Conservation (phyloP, 2,888 invertebrate species). For the Crematogaster levior region DNA sequence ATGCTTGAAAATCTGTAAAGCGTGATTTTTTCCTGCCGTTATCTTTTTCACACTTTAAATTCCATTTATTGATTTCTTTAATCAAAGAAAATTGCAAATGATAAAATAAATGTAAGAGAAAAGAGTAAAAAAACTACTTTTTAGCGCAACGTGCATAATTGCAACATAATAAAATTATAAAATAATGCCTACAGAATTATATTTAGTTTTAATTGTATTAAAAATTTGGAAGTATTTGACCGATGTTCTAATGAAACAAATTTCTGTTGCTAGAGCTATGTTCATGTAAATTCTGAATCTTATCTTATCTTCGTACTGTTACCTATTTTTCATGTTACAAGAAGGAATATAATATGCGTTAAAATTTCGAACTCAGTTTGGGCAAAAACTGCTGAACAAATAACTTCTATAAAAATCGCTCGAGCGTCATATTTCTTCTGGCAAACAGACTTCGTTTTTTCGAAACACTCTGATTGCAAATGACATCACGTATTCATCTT, state of each 20-base stretch:
- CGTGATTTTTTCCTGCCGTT: neutral
- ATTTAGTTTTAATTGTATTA: neutral
- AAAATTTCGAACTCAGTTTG: neutral
- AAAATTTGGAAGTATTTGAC: neutral
- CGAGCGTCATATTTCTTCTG: neutral
- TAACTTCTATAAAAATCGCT: neutral
- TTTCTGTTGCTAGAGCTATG: neutral
- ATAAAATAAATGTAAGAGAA: neutral
- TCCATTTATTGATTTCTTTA: neutral
- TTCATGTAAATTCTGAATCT: neutral
- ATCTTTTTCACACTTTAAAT: neutral
- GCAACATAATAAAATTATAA: neutral
- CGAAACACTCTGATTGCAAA: neutral
- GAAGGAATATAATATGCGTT: neutral
- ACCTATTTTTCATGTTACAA: neutral
- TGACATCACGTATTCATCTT: conserved; percentile 48
- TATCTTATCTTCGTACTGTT: neutral
- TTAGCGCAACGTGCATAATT: neutral
- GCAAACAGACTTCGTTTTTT: neutral
- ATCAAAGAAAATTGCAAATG: neutral
- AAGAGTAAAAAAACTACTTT: neutral
- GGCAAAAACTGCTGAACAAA: neutral
- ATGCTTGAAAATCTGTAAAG: neutral
- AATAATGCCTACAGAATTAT: neutral
- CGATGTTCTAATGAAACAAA: neutral